phyloP scores from a whole-genome alignment of 37 sponge, comb jelly and placozoan genomes.

The Spongilla lacustris region DNA sequence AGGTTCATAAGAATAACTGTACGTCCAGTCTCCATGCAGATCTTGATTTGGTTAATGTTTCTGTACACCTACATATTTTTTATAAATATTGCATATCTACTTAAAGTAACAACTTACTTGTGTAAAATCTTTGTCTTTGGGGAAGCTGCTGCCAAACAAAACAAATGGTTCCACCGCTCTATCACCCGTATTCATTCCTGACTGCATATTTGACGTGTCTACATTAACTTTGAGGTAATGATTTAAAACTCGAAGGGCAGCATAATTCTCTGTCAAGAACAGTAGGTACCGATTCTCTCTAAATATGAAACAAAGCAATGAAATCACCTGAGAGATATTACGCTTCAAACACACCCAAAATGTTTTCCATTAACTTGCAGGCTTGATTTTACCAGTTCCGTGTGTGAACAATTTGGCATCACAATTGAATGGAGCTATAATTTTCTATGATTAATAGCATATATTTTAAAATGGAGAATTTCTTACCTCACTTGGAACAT shows the following conservation, averaged over 20 bases:
- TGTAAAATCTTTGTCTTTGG: conserved; percentile 80
- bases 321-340: too few species aligned
- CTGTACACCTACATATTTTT: conserved; percentile 41
- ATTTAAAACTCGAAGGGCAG: conserved; percentile 72
- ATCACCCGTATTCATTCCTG: too few species aligned
- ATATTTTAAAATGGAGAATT: too few species aligned
- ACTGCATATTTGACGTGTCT: too few species aligned
- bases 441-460: too few species aligned
- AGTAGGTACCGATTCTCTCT: conserved; percentile 80
- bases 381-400: too few species aligned
- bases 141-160: conserved; percentile 82
- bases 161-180: conserved; percentile 52
- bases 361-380: too few species aligned
- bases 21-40: conserved; percentile 80
- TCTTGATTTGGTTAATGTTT: conserved; percentile 81
- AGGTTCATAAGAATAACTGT: conserved; percentile 74
- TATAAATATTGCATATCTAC: neutral
- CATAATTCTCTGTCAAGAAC: conserved; percentile 80
- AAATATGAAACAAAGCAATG: neutral
- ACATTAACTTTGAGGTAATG: conserved; percentile 20
- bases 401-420: too few species aligned
- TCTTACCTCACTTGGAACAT: too few species aligned
- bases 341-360: too few species aligned
- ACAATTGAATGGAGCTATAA: too few species aligned
- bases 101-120: conserved; percentile 29